phyloP scores from a whole-genome alignment of 2,113 vertebrate genomes.

The zebrafish (Danio rerio) region GRCz12tu NC_133198.1:30513501-30514000 shows the following conservation, averaged over 20 bases:
- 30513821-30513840: background rate
- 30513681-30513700: background rate
- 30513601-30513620: background rate
- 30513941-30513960: constrained; percentile 32
- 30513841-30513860: background rate
- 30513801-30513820: constrained; percentile 32
- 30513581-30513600: background rate
- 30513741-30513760: constrained; percentile 21
- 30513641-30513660: background rate
- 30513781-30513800: constrained; percentile 10
- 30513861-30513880: background rate
- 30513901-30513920: background rate
- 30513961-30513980: constrained; percentile 18
- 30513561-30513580: constrained; percentile 1
- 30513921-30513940: background rate
- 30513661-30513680: constrained; percentile 1
- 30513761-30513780: constrained; percentile 39
- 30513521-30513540: constrained; percentile 6
- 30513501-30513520: constrained; percentile 33
- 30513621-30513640: background rate
- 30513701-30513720: background rate
- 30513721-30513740: constrained; percentile 41
- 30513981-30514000: constrained; percentile 8
- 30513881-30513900: background rate
- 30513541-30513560: constrained; percentile 9